These are phyloP conservation scores for Suncus etruscus DNA, from an alignment of 2,113 vertebrate species.

Conservation along the genomic window DNA sequence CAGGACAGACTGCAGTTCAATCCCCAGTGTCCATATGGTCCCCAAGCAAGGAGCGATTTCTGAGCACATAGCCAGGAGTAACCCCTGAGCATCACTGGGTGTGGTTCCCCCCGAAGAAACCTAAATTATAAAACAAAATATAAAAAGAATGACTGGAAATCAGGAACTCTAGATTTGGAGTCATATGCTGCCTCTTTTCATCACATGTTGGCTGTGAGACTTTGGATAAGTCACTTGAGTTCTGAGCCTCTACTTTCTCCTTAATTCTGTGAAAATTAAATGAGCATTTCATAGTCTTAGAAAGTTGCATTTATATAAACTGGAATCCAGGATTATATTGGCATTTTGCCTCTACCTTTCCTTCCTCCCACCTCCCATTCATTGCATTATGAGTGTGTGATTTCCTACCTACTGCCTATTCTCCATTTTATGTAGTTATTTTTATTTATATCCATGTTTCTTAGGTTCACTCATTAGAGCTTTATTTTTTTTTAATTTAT, in stretches of 20 bases:
- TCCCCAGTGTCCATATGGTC: no score
- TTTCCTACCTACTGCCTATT: no score
- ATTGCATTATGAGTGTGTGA: no score
- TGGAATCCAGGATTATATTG: neutral
- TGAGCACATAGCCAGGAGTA: no score
- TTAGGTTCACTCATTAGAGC: neutral
- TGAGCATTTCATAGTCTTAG: neutral
- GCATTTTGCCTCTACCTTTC: accelerated
- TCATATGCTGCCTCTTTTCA: neutral
- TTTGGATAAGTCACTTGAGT: neutral
- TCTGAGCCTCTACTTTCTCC: neutral
- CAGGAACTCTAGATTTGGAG: neutral
- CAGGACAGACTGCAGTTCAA: no score
- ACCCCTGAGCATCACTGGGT: no score
- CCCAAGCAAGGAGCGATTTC: no score
- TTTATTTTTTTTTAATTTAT: neutral
- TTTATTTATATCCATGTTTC: neutral
- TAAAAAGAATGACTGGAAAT: neutral
- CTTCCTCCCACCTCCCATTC: neutral
- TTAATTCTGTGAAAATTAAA: neutral
- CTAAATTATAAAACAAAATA: no score
- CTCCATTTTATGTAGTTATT: neutral
- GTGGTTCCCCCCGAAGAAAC: no score
- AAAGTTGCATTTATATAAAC: neutral
- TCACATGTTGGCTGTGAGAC: neutral